Evolutionary conservation across 2,797 vertebrate species (phyloP).

Genomic region (Paguma larvata): DNA sequence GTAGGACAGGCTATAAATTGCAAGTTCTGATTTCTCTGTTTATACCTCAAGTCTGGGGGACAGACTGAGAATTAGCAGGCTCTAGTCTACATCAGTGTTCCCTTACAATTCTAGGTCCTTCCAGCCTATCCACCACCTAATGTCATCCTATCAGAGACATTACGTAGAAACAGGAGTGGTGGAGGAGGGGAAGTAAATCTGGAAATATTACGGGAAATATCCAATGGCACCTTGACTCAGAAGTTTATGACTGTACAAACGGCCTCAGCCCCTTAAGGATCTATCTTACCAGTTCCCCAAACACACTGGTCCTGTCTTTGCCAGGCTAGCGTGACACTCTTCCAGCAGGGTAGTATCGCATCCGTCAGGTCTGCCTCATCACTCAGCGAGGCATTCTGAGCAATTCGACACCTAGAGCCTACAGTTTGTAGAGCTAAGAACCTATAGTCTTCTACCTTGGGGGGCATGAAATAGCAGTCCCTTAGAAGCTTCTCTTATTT

Average conservation of each 20-base stretch:
- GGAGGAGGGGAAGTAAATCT: background rate
- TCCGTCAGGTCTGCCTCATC: background rate
- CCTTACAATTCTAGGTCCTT: background rate
- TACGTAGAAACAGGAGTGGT: background rate
- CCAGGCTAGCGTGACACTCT: background rate
- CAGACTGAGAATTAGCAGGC: background rate
- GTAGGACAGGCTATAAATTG: conserved; percentile 11
- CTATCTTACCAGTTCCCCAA: background rate
- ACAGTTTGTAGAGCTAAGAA: background rate
- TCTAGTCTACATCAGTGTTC: background rate
- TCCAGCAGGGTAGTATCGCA: background rate
- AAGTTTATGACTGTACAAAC: conserved; percentile 43
- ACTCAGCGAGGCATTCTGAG: background rate
- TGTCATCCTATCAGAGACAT: background rate
- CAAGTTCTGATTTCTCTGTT: conserved; percentile 35
- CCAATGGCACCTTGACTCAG: background rate
- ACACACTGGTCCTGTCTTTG: background rate
- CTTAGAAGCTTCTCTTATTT: conserved; percentile 15
- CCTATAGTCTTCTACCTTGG: background rate
- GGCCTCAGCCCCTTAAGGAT: background rate
- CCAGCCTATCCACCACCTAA: background rate
- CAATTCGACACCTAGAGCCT: background rate
- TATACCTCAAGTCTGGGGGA: conserved; percentile 19
- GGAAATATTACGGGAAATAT: background rate
- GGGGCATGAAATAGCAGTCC: background rate